These are phyloP conservation scores for Eurystomus gularis DNA, from an alignment of 2,113 vertebrate genomes.

Conservation along the genomic window DNA sequence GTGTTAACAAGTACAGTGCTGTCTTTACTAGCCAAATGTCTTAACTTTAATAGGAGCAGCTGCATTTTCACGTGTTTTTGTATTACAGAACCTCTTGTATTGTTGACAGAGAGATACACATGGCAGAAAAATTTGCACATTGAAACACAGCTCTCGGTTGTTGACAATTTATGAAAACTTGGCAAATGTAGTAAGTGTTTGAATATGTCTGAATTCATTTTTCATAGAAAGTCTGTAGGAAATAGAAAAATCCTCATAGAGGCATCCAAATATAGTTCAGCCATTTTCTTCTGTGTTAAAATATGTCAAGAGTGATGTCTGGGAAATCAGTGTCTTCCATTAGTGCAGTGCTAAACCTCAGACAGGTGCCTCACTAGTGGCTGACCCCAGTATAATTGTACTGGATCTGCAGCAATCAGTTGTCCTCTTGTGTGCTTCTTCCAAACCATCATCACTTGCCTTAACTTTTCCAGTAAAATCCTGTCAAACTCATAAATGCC, in stretches of 20 bases:
- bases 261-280: not conserved
- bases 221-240: not conserved
- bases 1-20: not conserved
- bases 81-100: not conserved
- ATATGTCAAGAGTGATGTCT: not conserved
- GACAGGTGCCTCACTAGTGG: not conserved
- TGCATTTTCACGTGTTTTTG: not conserved
- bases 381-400: constrained; percentile 14
- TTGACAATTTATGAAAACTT: not conserved
- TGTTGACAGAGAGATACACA: not conserved
- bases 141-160: not conserved
- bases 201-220: not conserved
- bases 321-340: constrained; percentile 4
- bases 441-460: not conserved
- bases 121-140: not conserved
- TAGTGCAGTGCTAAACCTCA: not conserved
- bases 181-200: not conserved
- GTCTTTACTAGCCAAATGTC: not conserved
- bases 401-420: not conserved
- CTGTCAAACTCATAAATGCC: constrained; percentile 35
- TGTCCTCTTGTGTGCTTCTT: not conserved
- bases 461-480: not conserved
- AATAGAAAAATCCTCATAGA: not conserved
- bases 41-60: not conserved
- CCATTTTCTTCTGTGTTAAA: not conserved